Evolutionary conservation across 2,888 invertebrate species (phyloP), one percentile per base, ranked within the genome.

Genomic region (Eupithecia abbreviata): DNA sequence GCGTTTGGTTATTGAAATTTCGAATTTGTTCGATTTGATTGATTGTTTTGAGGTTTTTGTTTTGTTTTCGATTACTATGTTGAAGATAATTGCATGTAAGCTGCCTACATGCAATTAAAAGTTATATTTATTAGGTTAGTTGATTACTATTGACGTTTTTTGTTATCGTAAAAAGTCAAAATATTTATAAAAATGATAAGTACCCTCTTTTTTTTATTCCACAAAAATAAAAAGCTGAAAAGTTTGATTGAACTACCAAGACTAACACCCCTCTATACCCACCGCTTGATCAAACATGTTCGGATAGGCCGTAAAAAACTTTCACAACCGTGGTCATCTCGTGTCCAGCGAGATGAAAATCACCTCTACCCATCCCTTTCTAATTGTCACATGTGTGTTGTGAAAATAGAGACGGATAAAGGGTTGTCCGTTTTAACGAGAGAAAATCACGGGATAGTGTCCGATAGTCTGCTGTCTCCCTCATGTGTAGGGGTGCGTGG

Each of bases 1-100:
- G 83, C 86, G 91, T 92, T 92, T 91, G 92, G 91, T 93, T 93
- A 92, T 93, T 93, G 92, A 93, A 93, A 89, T 90, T 89, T 89
- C 84, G 85, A 89, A 87, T 82, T 86, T 75, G 88, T 89, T 89
- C 85, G 82, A 84, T 85, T 84, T 89, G 88, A 89, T 89, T 89
- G 89, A 90, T 89, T 89, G 87, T 86, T 85, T 84, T 85, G 87
- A 86, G 86, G 87, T 86, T 85, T 77, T 84, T 88, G 83, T 82
- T 70, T 42, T 72, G 68, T 72, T 80, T 77, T 80, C n/a, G 45
- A 43, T 68, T 43, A 67, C 4, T 15, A 13, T 42, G 18, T n/a
- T 66, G 66, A 42, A 13, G 0, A 6, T 51, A 12, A 51, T 15
- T 15, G 13, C 15, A 51, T 49, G 49, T 30, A 30, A 30, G 30